These are phyloP conservation scores for Porites rus DNA, from an alignment of 92 coral and sea anemone genomes.

Conservation along the genomic window DNA sequence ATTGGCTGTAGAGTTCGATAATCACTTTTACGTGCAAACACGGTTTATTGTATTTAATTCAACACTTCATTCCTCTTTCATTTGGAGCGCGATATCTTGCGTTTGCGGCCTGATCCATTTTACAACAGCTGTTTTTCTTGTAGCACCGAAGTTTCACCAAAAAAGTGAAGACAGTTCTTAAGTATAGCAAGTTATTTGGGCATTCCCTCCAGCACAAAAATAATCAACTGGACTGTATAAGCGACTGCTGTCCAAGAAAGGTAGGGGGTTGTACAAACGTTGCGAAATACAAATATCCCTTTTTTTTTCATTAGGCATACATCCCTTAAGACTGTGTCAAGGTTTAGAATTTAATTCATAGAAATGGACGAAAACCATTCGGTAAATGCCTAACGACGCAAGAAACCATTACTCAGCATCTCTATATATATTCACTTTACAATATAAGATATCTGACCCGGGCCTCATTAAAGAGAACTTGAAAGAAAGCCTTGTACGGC, in stretches of 20 bases:
- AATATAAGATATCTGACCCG: too few species aligned
- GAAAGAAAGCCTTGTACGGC: too few species aligned
- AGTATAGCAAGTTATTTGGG: background rate
- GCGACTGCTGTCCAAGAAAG: background rate
- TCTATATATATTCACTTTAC: background rate
- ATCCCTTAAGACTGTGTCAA: background rate
- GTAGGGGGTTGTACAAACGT: background rate
- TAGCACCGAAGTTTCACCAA: background rate
- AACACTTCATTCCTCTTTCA: constrained; percentile 23
- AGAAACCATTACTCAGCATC: background rate
- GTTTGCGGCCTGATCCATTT: background rate
- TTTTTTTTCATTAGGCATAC: background rate
- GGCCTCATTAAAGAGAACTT: too few species aligned
- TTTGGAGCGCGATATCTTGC: too few species aligned
- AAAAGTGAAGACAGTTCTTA: background rate
- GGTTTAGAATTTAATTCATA: too few species aligned
- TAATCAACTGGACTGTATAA: background rate
- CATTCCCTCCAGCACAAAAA: background rate
- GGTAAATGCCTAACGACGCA: background rate
- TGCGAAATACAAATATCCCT: background rate
- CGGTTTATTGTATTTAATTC: background rate
- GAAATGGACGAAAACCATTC: background rate
- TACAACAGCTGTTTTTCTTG: background rate
- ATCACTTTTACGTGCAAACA: constrained; percentile 23
- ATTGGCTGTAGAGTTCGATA: constrained; percentile 38